Conservation (phyloP, 2,888 invertebrate species). For the Cantharis lateralis region DNA sequence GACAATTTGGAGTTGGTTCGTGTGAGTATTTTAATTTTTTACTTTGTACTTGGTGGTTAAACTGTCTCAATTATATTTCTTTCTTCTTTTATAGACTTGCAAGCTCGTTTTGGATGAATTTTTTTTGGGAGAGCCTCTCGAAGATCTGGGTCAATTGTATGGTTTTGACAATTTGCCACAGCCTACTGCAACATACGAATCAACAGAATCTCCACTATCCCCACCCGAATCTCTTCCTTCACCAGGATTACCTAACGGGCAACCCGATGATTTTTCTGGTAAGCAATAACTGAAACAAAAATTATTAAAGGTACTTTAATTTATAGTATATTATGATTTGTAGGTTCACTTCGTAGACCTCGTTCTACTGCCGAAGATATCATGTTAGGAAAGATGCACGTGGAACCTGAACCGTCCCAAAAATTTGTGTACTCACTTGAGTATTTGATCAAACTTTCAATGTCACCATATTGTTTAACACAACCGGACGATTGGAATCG, state of each 20-base stretch:
- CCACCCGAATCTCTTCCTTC: slow-evolving; percentile 50
- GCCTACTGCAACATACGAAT: slow-evolving; percentile 44
- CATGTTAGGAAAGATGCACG: slow-evolving; percentile 43
- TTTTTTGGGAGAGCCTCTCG: slow-evolving; percentile 61
- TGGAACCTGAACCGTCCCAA: slow-evolving; percentile 27
- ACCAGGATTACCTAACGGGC: slow-evolving; percentile 43
- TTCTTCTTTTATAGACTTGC: slow-evolving; percentile 66
- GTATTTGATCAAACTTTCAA: slow-evolving; percentile 60
- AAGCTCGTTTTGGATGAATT: slow-evolving; percentile 88
- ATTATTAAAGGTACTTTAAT: not conserved
- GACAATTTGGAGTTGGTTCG: slow-evolving; percentile 83
- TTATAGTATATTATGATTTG: not conserved
- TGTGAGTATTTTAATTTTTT: slow-evolving; percentile 59
- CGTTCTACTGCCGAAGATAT: slow-evolving; percentile 49
- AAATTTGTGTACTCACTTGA: slow-evolving; percentile 51
- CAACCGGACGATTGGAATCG: slow-evolving; percentile 60
- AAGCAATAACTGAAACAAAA: not conserved
- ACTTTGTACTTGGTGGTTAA: not conserved
- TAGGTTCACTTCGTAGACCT: slow-evolving; percentile 48
- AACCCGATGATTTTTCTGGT: slow-evolving; percentile 29
- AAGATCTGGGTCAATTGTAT: slow-evolving; percentile 53
- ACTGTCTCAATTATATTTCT: not conserved
- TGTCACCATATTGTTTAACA: slow-evolving; percentile 60
- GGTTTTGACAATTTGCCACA: slow-evolving; percentile 55
- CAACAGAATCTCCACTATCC: slow-evolving; percentile 43